Evolutionary conservation across 2,797 vertebrate genomes (phyloP), one percentile per base, ranked within the genome.

Genomic region (Chaenodraco wilsoni): DNA sequence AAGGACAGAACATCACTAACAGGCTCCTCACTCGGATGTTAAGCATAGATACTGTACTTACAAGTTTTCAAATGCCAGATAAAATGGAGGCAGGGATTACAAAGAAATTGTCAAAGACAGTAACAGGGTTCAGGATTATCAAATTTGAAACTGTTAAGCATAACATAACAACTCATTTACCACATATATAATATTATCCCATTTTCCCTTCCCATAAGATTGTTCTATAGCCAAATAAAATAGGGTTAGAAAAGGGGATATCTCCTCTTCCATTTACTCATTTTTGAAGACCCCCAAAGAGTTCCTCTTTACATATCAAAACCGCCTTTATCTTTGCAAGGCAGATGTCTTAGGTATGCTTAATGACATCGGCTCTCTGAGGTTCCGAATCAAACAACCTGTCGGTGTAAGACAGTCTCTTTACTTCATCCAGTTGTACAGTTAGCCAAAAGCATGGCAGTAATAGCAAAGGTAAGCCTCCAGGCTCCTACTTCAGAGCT

Each of bases 1-100:
- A 90, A 89, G 87, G 90, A 93, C 87, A 92, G 89, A 91, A 90
- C 90, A 83, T 89, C 83, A 88, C 88, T 89, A 84, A 91, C 88
- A 86, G 84, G 86, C 85, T 82, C 91, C 87, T 90, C 81, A 85
- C 85, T 92, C 71, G 56, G 85, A 90, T 92, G 87, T 91, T 92
- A 88, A 93, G 91, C 92, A 88, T 90, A 92, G 82, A 94, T 92
- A 89, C 27, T 62, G 16, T 62, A 62, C 85, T 89, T 85, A 92
- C 87, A 93, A 57, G 76, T 85, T 91, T 91, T 91, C 76, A 89
- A 84, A 94, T 86, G 88, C 82, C 87, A 91, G 88, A 89, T 90
- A 89, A 92, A 92, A 92, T 86, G 83, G 75, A 89, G 88, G 90
- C 74, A 86, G 80, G 79, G 67, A 78, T 85, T 88, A 77, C 90